These are phyloP conservation scores for Hiodon alosoides DNA, from an alignment of 2,113 vertebrate species.

Conservation along the genomic window DNA sequence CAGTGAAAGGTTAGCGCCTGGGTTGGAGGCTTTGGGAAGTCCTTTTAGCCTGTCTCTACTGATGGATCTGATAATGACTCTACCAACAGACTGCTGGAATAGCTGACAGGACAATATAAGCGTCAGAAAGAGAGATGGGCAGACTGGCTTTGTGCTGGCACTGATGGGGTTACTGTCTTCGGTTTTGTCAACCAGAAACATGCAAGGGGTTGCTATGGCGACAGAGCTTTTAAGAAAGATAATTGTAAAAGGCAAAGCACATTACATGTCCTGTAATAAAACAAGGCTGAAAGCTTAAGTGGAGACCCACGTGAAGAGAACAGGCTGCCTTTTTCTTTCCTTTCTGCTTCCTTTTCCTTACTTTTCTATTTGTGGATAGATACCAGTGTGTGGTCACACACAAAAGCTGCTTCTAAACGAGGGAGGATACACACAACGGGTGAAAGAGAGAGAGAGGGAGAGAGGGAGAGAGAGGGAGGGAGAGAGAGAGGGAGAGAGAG, in stretches of 20 bases:
- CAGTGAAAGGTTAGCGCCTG: background rate
- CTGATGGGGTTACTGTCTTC: background rate
- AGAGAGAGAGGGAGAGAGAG: no score
- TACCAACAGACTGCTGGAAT: background rate
- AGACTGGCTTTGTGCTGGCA: background rate
- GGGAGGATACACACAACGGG: no score
- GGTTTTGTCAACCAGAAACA: background rate
- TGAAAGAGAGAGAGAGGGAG: no score
- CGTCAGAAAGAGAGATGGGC: background rate
- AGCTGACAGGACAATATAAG: background rate
- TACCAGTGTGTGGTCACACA: no score
- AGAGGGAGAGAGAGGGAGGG: no score
- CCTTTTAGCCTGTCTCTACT: background rate
- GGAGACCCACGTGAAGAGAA: background rate
- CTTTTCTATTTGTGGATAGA: no score
- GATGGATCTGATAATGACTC: background rate
- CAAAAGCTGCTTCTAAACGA: no score
- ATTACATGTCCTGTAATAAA: background rate
- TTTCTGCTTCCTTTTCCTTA: no score
- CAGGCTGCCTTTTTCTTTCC: no score
- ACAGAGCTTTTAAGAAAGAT: constrained; percentile 8
- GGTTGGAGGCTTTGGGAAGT: background rate
- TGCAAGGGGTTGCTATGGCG: constrained; percentile 4
- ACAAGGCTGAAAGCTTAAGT: background rate
- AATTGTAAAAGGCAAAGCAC: background rate